phyloP scores from a whole-genome alignment of 2,797 vertebrate species.

The Acrossocheilus wenchowensis region DNA sequence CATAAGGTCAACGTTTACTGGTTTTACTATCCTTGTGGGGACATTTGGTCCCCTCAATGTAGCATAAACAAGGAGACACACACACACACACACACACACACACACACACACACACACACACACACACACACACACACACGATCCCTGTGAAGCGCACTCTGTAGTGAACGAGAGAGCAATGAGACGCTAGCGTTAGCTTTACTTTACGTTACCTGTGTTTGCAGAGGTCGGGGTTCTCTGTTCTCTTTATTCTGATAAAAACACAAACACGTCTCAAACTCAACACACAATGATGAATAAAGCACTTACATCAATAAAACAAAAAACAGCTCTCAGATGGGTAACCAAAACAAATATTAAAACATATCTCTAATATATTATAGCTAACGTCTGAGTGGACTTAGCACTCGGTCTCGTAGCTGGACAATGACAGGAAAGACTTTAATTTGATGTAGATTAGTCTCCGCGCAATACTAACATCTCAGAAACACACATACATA shows the following conservation, averaged over 20 bases:
- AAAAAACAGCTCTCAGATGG: background rate
- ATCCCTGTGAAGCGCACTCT: background rate
- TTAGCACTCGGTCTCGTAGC: no score
- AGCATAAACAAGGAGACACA: no score
- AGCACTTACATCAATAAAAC: background rate
- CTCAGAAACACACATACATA: background rate
- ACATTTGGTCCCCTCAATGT: no score
- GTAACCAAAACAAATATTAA: background rate
- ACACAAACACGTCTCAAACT: background rate
- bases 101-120: background rate
- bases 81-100: background rate
- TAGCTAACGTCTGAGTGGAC: background rate
- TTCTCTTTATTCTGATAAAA: conserved; percentile 81
- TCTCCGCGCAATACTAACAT: background rate
- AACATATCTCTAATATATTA: background rate
- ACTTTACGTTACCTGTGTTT: conserved; percentile 68
- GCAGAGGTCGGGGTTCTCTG: conserved; percentile 66
- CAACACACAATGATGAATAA: background rate
- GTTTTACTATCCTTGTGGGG: no score
- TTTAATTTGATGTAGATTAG: background rate
- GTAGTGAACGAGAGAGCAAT: background rate
- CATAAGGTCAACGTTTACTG: no score
- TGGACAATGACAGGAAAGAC: no score
- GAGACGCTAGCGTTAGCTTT: no score
- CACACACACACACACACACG: background rate